Evolutionary conservation across 1,140 invertebrate genomes (phyloP), one percentile per base, ranked within the genome.

Genomic region (Orchesella cincta): DNA sequence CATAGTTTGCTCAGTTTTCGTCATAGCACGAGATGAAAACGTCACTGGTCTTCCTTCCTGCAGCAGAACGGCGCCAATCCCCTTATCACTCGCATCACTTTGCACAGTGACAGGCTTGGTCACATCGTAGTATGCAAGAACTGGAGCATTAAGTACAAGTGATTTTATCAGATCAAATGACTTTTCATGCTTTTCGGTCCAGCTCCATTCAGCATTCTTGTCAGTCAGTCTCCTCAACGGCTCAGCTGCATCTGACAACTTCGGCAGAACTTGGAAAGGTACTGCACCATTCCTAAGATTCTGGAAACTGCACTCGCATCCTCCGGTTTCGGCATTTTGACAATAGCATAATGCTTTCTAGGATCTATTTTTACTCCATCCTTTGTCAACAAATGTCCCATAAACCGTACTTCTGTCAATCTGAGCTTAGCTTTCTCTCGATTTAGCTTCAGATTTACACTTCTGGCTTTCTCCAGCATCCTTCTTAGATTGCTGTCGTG

Each of bases 381-480:
- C 14, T 39, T 35, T n/a, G 80, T 77, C 1, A 85, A 70, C 0
- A 76, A 33, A 23, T 71, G 71, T 16, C 78, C 77, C 20, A 78
- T 31, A 51, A 78, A 62, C 33, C 67, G 62, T 1, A 78, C 18
- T 29, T 34, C 57, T 14, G 16, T 18, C 18, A 3, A 0, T 20
- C 71, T 34, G 0, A 78, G 20, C 26, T 33, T 39, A 12, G 70
- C 35, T 51, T 78, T 78, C 28, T 75, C 28, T 67, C 51, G 82
- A 78, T 86, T 86, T 62, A 87, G 81, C 73, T 83, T 84, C n/a
- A 87, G 78, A 76, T 84, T 83, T 77, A 83, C 80, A 70, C 84
- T 46, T 72, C 76, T 80, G 18, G 84, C 84, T 76, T 80, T 74
- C 35, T 84, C 76, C 46, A 87, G 78, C 5, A 87, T 82, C 67